Evolutionary conservation across 2,113 vertebrate genomes (phyloP), one percentile per base, ranked within the genome.

Genomic region (Lamprologus tigripictilis): DNA sequence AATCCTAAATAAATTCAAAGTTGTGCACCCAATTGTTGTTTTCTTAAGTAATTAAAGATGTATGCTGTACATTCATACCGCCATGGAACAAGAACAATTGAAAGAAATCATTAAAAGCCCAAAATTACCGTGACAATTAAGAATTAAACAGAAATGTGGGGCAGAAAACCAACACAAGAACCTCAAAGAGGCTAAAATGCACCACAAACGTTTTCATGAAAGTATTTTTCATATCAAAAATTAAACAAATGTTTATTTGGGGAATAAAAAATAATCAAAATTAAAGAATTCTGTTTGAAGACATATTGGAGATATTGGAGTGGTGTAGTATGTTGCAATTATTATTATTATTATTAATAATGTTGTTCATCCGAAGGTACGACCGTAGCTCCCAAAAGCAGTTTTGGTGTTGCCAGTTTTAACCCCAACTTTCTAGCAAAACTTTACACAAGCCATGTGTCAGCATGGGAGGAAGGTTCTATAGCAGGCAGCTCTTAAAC

Each of bases 241-340:
- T 28, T 3, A 12, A 3, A 47, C 0, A 0, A 76, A 47, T 28
- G 40, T 4, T 0, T 28, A 76, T 76, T 76, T 47, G 8, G 6
- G 6, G 14, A 76, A 76, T 47, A 1, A 28, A 31, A 49, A 1
- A 4, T 8, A 4, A 49, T 12, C 23, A 28, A 76, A 76, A 19
- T 76, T 10, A 76, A 45, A 73, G 5, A 45, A 17, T 45, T 42
- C 4, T 26, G 40, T 0, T 37, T 73, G 40, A 28, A 49, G 2
- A 45, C 17, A 49, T 4, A 76, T 0, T 28, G 6, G 14, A 76
- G 17, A 28, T 17, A 61, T 33, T 61, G 17, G 42, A 76, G 14
- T 10, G 42, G 2, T 49, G 21, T 42, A 45, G 0, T 73, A 45
- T 45, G 40, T 73, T 73, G 68, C 21, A 11, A 45, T 45, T 26